Base-by-base conservation (phyloP, 1,140 invertebrate species). In the Ostrea edulis region DNA sequence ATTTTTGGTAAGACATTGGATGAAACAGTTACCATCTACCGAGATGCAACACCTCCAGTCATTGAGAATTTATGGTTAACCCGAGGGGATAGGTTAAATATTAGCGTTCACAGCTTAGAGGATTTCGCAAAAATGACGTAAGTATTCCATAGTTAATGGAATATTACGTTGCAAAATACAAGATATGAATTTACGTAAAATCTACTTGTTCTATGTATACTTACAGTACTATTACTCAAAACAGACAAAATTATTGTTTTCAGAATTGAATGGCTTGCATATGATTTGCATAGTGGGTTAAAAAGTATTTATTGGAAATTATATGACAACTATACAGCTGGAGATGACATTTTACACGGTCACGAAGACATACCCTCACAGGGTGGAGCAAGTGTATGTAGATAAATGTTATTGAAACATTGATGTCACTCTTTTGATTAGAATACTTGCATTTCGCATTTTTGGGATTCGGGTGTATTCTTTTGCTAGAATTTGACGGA, bases 181-280 rank as follows among this genome's bases (percentile, higher is more conserved):
- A n/a, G n/a, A n/a, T n/a, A n/a, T n/a, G n/a, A n/a, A n/a, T n/a
- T n/a, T n/a, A n/a, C n/a, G n/a, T n/a, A n/a, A n/a, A n/a, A n/a
- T n/a, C n/a, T n/a, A n/a, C n/a, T n/a, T n/a, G n/a, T n/a, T n/a
- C n/a, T n/a, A n/a, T n/a, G n/a, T n/a, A n/a, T n/a, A n/a, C n/a
- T n/a, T n/a, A n/a, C n/a, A n/a, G n/a, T n/a, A n/a, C n/a, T n/a
- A n/a, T n/a, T n/a, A n/a, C n/a, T n/a, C n/a, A n/a, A n/a, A n/a
- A n/a, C n/a, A n/a, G n/a, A n/a, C n/a, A n/a, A n/a, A n/a, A n/a
- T n/a, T 58, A 0, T 58, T 14, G 14, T 29, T 82, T 20, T 85
- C 81, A 92, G 91, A 20, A 91, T 92, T 44, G 91, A 92, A 54
- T 92, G 91, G 91, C 68, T 86, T 51, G 90, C 90, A 0, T 92